Evolutionary conservation across 2,113 vertebrate genomes (phyloP).

Genomic region (Regulus satrapa): DNA sequence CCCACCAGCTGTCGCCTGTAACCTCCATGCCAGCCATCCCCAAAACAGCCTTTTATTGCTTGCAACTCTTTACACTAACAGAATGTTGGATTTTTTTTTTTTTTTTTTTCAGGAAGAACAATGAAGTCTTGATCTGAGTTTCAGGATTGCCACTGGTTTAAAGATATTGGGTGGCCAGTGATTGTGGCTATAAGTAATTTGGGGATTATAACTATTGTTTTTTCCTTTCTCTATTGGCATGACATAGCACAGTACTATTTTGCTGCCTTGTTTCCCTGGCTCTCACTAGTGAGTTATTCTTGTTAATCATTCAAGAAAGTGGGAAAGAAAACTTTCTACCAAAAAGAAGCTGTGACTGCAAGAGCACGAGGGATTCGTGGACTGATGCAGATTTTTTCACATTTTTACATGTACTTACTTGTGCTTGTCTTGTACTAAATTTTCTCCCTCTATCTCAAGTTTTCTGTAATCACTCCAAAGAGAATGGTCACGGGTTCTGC

Average conservation of each 20-base stretch:
- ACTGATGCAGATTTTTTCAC: background rate
- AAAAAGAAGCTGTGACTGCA: background rate
- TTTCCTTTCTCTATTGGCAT: background rate
- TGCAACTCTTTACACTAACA: slow-evolving; percentile 1
- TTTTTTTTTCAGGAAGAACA: background rate
- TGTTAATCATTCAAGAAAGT: background rate
- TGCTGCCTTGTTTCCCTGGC: background rate
- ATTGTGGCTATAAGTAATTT: background rate
- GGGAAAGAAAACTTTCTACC: background rate
- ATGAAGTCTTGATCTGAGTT: background rate
- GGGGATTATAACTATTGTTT: background rate
- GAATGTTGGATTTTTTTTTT: background rate
- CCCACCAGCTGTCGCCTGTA: slow-evolving; percentile 58
- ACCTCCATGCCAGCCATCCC: slow-evolving; percentile 34
- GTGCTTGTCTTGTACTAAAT: background rate
- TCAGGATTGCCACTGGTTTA: background rate
- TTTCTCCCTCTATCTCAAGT: background rate
- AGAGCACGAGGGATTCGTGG: background rate
- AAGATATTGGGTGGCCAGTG: background rate
- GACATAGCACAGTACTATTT: background rate
- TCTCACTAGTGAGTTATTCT: background rate
- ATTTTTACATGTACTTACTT: background rate
- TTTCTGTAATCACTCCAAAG: background rate
- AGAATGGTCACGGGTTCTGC: background rate
- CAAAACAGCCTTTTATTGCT: slow-evolving; percentile 29